Evolutionary conservation across 2,888 invertebrate species (phyloP), one percentile per base, ranked within the genome.

Genomic region (Pharmacophagus antenor): DNA sequence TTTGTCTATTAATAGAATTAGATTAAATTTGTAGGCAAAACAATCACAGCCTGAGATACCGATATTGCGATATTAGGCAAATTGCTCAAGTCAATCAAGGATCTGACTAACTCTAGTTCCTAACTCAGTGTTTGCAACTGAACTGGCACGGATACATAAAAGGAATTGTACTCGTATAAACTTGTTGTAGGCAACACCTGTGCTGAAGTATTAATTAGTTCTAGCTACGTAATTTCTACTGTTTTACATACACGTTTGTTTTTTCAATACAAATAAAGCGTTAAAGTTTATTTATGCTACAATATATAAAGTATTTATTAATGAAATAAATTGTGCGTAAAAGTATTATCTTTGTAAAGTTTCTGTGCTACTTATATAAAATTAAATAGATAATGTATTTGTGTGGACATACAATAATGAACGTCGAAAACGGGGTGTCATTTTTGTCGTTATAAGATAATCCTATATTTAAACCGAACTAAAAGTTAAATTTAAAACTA

Each of bases 11-110:
- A 54, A 59, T 59, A 59, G 59, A 55, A 44, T 17, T 37, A 50
- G 51, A 60, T 56, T 59, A 55, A 59, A 50, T 37, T 50, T 48
- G 60, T 51, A 51, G 23, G 60, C 46, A 21, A 54, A 60, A 60
- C 60, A 60, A 56, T 60, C 41, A 31, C 50, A 44, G 37, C 17
- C 25, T n/a, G n/a, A 15, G 21, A 27, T 25, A 22, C 41, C 8
- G 54, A 31, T 55, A 55, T 60, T 56, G 51, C 60, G 60, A 51
- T 60, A 60, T 51, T 56, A 56, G 56, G 60, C 60, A 60, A 60
- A 60, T 60, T 60, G 51, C 10, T 42, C 54, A 41, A 60, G 55
- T 51, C 60, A 60, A 60, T 60, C 60, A 60, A 55, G 55, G 60
- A 52, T 61, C 56, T 52, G 51, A 61, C 50, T 61, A 60, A 60